Percentiles rank a stretch among this genome's conserved stretches.
These are phyloP conservation scores for Danaus plexippus DNA, from an alignment of 1,140 invertebrate genomes.

Conservation along the genomic window DNA sequence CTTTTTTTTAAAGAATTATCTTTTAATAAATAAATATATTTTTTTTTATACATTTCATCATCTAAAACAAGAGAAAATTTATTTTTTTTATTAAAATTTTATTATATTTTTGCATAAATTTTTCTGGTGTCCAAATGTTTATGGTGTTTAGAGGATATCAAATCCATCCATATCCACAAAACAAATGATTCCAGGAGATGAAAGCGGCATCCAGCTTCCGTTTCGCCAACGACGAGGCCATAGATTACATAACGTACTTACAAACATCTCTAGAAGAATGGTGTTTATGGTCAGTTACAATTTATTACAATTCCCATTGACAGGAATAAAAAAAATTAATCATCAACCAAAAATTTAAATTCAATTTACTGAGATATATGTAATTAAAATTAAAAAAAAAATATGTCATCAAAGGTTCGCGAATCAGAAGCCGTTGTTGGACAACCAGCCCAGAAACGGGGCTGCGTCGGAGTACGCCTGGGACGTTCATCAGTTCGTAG, in stretches of 20 bases:
- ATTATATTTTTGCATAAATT: conserved; percentile 17
- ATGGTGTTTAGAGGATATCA: too few relatives aligned
- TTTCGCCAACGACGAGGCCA: conserved; percentile 24
- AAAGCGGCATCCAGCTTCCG: conserved; percentile 17
- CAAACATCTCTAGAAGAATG: conserved; percentile 32
- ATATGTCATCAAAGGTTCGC: conserved; percentile 41
- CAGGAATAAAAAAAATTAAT: too few relatives aligned
- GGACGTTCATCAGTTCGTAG: conserved; percentile 37
- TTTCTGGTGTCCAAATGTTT: too few relatives aligned
- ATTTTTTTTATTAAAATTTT: background rate
- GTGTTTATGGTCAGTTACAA: conserved; percentile 45
- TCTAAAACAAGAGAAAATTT: background rate
- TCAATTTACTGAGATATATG: too few relatives aligned
- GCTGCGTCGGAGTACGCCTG: conserved; percentile 37
- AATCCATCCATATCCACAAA: too few relatives aligned
- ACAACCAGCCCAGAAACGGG: conserved; percentile 28
- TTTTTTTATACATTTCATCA: too few relatives aligned
- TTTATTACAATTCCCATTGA: background rate
- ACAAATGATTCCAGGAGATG: conserved; percentile 27
- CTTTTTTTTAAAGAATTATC: too few relatives aligned
- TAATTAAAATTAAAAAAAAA: too few relatives aligned
- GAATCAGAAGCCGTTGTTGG: conserved; percentile 45
- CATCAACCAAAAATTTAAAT: too few relatives aligned
- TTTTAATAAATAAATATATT: too few relatives aligned
- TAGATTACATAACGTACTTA: conserved; percentile 26